Evolutionary conservation across 2,113 vertebrate species (phyloP).

Genomic region (Protobothrops flavoviridis): DNA sequence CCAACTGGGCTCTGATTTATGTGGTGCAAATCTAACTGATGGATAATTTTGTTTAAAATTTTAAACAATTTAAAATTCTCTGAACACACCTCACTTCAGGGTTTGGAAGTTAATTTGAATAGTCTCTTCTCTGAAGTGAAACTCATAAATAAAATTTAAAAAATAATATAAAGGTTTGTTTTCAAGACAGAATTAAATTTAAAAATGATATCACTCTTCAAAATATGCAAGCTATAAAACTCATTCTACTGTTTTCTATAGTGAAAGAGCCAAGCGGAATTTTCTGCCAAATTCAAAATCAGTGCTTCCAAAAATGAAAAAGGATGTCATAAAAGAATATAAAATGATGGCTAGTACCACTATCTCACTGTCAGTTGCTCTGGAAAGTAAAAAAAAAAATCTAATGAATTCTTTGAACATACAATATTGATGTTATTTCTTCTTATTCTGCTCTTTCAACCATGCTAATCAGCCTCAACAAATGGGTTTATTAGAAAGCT

Average conservation of each 20-base stretch:
- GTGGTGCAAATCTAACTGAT: neutral
- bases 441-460: constrained; percentile 20
- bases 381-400: constrained; percentile 9
- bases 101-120: neutral
- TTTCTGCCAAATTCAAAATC: neutral
- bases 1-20: neutral
- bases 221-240: neutral
- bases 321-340: constrained; percentile 7
- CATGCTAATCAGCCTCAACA: constrained; percentile 46
- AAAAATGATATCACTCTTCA: constrained; percentile 17
- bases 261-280: neutral
- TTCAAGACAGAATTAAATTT: neutral
- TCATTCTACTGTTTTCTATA: neutral
- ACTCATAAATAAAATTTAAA: neutral
- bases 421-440: constrained; percentile 41
- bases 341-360: neutral
- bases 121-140: neutral
- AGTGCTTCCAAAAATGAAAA: neutral
- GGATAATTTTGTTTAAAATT: neutral
- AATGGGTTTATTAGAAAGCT: constrained; percentile 44
- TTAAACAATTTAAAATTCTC: neutral
- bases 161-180: neutral
- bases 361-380: constrained; percentile 23
- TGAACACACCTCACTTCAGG: neutral
- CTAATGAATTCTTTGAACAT: constrained; percentile 21